phyloP scores from a whole-genome alignment of 2,888 invertebrate species.

The Eupeodes latifasciatus region DNA sequence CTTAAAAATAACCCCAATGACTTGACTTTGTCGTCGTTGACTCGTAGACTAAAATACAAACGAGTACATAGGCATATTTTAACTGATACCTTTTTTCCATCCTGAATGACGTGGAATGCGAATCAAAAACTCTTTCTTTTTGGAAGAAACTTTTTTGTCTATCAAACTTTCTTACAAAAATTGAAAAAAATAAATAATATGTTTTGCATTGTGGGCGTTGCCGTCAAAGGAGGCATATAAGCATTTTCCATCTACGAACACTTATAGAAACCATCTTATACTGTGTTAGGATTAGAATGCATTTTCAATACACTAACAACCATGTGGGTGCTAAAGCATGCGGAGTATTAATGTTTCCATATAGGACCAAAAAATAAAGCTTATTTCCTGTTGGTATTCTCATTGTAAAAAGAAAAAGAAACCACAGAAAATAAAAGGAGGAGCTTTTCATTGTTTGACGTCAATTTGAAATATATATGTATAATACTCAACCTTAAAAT shows the following conservation, averaged over 20 bases:
- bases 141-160: no score
- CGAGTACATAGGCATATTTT: no score
- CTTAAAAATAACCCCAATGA: no score
- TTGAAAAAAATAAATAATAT: no score
- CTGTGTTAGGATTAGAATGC: constrained; percentile 45
- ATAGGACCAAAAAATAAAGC: constrained; percentile 47
- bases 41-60: no score
- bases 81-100: no score
- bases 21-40: no score
- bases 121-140: no score
- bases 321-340: constrained; percentile 44
- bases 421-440: constrained; percentile 35
- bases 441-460: constrained; percentile 46
- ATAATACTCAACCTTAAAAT: neutral
- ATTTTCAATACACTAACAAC: constrained; percentile 35
- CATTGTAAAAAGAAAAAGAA: constrained; percentile 49
- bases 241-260: neutral
- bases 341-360: constrained; percentile 27
- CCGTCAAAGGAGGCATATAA: constrained; percentile 40
- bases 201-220: constrained; percentile 41
- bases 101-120: no score
- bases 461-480: neutral
- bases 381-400: constrained; percentile 45
- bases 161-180: no score
- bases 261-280: constrained; percentile 11